Percentiles rank a stretch among this genome's conserved stretches.
phyloP scores from a whole-genome alignment of 2,888 invertebrate species.

The Ectemnius lituratus region DNA sequence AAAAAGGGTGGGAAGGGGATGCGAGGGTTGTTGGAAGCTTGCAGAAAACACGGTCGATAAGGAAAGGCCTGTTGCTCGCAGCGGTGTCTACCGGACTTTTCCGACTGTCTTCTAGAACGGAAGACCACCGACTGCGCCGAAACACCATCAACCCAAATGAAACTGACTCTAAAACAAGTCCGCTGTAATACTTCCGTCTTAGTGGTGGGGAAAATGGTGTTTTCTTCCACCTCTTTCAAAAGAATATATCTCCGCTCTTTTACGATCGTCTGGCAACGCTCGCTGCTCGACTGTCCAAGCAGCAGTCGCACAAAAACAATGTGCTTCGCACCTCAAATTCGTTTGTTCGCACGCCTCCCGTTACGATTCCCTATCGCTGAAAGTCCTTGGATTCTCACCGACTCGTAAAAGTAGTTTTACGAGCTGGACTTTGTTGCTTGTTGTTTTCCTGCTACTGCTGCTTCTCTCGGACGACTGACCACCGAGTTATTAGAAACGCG shows the following conservation, averaged over 20 bases:
- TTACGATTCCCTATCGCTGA: too few species aligned
- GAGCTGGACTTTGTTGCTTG: too few species aligned
- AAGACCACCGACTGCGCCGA: neutral
- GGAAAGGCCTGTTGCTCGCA: constrained; percentile 69
- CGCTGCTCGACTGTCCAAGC: too few species aligned
- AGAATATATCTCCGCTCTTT: constrained; percentile 25
- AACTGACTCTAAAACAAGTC: constrained; percentile 11
- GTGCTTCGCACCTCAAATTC: too few species aligned
- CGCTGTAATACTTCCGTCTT: constrained; percentile 4
- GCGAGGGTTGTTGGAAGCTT: constrained; percentile 20
- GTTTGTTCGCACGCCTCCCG: too few species aligned
- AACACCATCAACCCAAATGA: neutral
- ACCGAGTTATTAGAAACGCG: too few species aligned
- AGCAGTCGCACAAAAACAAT: too few species aligned
- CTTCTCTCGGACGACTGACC: too few species aligned
- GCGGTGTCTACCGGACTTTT: constrained; percentile 43
- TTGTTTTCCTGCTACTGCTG: too few species aligned
- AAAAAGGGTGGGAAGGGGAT: constrained; percentile 18
- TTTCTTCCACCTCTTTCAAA: neutral
- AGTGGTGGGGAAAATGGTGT: neutral
- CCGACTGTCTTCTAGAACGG: constrained; percentile 6
- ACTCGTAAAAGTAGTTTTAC: too few species aligned
- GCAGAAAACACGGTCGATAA: constrained; percentile 67
- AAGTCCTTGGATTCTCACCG: too few species aligned
- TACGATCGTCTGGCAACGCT: constrained; percentile 51